Base-by-base conservation (phyloP, 2,888 invertebrate species). In the Strigamia maritima region DNA sequence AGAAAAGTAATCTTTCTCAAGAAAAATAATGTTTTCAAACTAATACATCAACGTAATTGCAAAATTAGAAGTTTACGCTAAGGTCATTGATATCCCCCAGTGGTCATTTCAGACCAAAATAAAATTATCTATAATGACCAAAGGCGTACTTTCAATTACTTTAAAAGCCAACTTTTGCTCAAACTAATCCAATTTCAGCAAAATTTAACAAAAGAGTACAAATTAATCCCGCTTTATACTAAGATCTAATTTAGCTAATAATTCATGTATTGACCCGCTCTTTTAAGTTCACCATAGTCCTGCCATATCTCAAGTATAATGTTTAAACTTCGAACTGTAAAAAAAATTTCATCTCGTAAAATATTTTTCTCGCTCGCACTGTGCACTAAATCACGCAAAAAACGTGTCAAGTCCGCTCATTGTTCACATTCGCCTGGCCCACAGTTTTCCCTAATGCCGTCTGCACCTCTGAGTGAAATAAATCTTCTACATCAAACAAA, bases 41-140 rank as follows among this genome's bases (percentile, higher is more conserved):
- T 70, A 70, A 70, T n/a, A 70, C 70, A 70, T 70, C 70, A 70
- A 70, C 24, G 70, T 70, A 70, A 70, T 70, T 70, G 70, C 70
- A 70, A 70, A 70, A 70, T 26, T 54, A 12, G 28, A 70, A 70
- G 26, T 70, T 70, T 70, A 70, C 70, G n/a, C 70, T 28, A 28
- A 70, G 28, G 70, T 54, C 54, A 54, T 12, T 26, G 26, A 70
- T 28, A 70, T 28, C 28, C 70, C 70, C 70, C n/a, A 28, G 70
- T 70, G 70, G 70, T 70, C 70, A 70, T 70, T 70, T 70, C 16
- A 28, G 26, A 6, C 70, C 70, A 28, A 70, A 70, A 70, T 70
- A 70, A 70, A 70, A 70, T 70, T 70, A 70, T 28, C 28, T 28
- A 28, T 70, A 70, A 70, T 28, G 70, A 70, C 70, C 28, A 70